Evolutionary conservation across 2,888 invertebrate genomes (phyloP).

Genomic region (Horisme vitalbata): DNA sequence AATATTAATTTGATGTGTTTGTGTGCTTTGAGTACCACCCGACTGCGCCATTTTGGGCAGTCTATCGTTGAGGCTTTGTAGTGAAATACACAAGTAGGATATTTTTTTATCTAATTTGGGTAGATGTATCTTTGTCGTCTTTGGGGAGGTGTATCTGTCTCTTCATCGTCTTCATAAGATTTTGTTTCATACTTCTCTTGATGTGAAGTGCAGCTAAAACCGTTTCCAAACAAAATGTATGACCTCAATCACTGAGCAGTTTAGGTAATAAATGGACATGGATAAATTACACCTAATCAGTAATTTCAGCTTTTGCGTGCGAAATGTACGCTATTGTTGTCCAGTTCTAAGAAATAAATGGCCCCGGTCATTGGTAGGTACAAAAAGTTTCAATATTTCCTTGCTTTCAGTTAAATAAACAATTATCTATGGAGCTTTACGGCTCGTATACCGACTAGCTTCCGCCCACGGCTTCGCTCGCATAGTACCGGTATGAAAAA

Average conservation of each 20-base stretch:
- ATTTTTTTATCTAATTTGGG: too few relatives aligned
- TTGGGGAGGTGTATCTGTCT: background rate
- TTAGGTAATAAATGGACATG: constrained; percentile 53
- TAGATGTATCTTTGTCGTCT: too few relatives aligned
- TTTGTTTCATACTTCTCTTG: constrained; percentile 42
- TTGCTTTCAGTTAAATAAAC: background rate
- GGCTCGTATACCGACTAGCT: too few relatives aligned
- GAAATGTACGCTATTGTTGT: constrained; percentile 65
- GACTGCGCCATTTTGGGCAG: background rate
- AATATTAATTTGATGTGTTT: background rate
- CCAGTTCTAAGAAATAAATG: constrained; percentile 46
- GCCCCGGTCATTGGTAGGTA: constrained; percentile 36
- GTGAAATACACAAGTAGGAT: too few relatives aligned
- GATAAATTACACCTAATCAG: constrained; percentile 65
- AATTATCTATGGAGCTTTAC: background rate
- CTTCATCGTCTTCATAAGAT: constrained; percentile 15
- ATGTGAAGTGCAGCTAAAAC: constrained; percentile 45
- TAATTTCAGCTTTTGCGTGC: constrained; percentile 57
- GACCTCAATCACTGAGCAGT: constrained; percentile 46
- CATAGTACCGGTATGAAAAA: too few relatives aligned
- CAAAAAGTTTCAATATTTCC: constrained; percentile 29
- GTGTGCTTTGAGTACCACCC: background rate
- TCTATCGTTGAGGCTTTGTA: too few relatives aligned
- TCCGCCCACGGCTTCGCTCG: too few relatives aligned
- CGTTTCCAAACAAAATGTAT: constrained; percentile 45